Conservation (phyloP, 2,888 invertebrate species). For the Dicycla oo region DNA sequence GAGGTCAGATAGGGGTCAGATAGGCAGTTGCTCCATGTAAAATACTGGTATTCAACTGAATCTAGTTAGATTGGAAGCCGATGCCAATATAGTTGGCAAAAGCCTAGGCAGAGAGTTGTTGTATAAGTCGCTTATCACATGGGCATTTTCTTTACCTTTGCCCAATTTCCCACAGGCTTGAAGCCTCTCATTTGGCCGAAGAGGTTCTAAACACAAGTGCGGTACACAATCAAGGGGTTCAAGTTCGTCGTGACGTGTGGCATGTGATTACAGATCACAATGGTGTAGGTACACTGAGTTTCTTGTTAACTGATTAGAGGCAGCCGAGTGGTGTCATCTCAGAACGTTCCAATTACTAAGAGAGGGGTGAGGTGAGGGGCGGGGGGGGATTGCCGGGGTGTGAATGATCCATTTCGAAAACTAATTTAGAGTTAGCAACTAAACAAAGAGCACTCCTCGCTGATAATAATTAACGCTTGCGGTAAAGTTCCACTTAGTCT, state of each 20-base stretch:
- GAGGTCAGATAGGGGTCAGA: too few species aligned
- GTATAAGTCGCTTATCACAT: neutral
- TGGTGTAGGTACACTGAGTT: constrained; percentile 83
- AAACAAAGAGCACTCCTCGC: constrained; percentile 90
- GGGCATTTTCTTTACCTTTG: constrained; percentile 1
- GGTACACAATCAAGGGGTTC: constrained; percentile 50
- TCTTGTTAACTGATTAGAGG: constrained; percentile 90
- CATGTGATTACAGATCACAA: constrained; percentile 81
- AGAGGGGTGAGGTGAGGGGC: constrained; percentile 74
- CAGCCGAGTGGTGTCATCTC: constrained; percentile 89
- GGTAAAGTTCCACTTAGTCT: constrained; percentile 89
- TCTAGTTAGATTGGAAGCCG: too few species aligned
- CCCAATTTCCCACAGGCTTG: constrained; percentile 8
- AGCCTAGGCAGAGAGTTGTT: neutral
- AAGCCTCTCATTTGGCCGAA: constrained; percentile 21
- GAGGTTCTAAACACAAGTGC: constrained; percentile 41
- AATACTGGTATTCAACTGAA: too few species aligned
- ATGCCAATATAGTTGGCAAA: too few species aligned
- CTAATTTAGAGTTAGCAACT: constrained; percentile 91
- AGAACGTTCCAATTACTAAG: constrained; percentile 90
- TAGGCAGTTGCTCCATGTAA: too few species aligned
- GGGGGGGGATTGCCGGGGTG: constrained; percentile 81
- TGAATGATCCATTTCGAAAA: constrained; percentile 91
- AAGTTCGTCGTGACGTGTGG: constrained; percentile 65
- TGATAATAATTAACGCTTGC: constrained; percentile 91